Evolutionary conservation across 2,888 invertebrate genomes (phyloP).

Genomic region (Luffia ferchaultella): DNA sequence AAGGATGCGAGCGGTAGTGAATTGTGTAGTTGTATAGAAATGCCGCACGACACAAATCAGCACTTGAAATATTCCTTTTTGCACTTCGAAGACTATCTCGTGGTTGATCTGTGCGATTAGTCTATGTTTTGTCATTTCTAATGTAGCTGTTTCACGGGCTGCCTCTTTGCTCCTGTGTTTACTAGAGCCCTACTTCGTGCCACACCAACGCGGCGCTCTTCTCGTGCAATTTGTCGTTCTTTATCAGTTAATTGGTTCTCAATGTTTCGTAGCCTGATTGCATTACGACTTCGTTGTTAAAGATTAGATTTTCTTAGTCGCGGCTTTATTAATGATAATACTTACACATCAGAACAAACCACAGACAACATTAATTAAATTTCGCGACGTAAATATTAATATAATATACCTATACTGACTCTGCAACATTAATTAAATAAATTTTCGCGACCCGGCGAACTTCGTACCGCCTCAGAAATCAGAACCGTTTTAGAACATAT

Average conservation of each 20-base stretch:
- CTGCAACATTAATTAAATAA: too few species aligned
- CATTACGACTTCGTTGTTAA: constrained; percentile 22
- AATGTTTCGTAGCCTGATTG: constrained; percentile 18
- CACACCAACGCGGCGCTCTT: constrained; percentile 22
- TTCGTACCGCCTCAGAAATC: too few species aligned
- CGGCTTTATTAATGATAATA: neutral
- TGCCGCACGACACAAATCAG: constrained; percentile 20
- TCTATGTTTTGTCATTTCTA: constrained; percentile 23
- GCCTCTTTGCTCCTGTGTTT: constrained; percentile 15
- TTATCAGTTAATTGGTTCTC: constrained; percentile 19
- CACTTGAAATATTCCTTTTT: constrained; percentile 14
- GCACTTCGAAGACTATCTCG: constrained; percentile 19
- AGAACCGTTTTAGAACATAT: too few species aligned
- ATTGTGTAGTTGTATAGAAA: constrained; percentile 22
- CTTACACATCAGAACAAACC: too few species aligned
- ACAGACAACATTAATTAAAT: too few species aligned
- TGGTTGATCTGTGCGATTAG: constrained; percentile 20
- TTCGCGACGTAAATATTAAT: too few species aligned
- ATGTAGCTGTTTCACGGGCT: constrained; percentile 24
- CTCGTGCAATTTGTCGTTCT: constrained; percentile 18
- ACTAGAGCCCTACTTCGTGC: constrained; percentile 21
- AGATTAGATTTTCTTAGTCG: constrained; percentile 12
- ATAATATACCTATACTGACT: too few species aligned
- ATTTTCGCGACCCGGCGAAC: too few species aligned
- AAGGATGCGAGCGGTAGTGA: constrained; percentile 21